phyloP scores from a whole-genome alignment of 1,140 invertebrate species.

The Physella acuta region DNA sequence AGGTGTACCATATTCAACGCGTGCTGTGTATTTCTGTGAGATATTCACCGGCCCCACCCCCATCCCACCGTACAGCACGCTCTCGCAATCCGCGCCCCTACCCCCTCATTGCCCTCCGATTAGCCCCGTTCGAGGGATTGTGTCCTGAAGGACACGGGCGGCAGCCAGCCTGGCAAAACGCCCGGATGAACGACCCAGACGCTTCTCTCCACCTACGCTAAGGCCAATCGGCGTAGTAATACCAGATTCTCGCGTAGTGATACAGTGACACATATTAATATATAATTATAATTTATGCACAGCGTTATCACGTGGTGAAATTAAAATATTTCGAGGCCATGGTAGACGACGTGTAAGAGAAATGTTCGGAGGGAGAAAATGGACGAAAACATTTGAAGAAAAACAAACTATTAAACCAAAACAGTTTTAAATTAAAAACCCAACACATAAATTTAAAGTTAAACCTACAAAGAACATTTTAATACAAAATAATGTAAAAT shows the following conservation, averaged over 20 bases:
- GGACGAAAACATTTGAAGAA: neutral
- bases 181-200: constrained; percentile 13
- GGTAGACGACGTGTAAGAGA: neutral
- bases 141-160: too few relatives aligned
- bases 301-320: neutral
- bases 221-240: neutral
- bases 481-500: neutral
- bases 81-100: too few relatives aligned
- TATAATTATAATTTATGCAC: neutral
- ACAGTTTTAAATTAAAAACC: neutral
- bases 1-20: too few relatives aligned
- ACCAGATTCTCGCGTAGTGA: constrained; percentile 2
- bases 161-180: neutral
- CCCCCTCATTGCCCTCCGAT: too few relatives aligned
- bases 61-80: too few relatives aligned
- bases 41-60: too few relatives aligned
- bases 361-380: neutral
- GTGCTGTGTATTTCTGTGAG: too few relatives aligned
- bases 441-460: neutral
- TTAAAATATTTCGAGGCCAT: neutral
- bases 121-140: too few relatives aligned
- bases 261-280: neutral
- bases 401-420: neutral
- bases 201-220: constrained; percentile 7
- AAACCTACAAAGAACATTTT: neutral